Evolutionary conservation across 2,888 invertebrate genomes (phyloP).

Genomic region (Sinopyrophorus schimmeli): DNA sequence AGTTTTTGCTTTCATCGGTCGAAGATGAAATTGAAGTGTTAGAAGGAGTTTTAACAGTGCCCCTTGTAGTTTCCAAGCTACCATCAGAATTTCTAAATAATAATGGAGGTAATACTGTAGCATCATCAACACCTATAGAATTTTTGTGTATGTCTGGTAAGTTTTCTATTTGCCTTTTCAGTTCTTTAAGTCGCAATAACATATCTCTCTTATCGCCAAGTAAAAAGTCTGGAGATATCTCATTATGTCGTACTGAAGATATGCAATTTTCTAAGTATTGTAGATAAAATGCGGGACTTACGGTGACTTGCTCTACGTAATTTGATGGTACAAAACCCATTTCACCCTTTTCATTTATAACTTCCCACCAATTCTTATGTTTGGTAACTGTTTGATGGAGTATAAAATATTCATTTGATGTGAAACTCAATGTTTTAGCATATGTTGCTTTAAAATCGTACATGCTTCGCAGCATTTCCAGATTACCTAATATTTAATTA

Average conservation of each 20-base stretch:
- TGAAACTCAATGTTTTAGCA: constrained; percentile 80
- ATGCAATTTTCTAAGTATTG: constrained; percentile 74
- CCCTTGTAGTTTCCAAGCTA: constrained; percentile 40
- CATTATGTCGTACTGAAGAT: constrained; percentile 49
- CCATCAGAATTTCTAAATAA: constrained; percentile 50
- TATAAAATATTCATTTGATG: constrained; percentile 78
- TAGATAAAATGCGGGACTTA: constrained; percentile 70
- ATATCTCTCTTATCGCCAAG: constrained; percentile 65
- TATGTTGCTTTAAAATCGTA: constrained; percentile 85
- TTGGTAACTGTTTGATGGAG: constrained; percentile 78
- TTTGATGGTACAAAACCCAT: constrained; percentile 86
- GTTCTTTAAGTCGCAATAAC: constrained; percentile 63
- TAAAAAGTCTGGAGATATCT: constrained; percentile 41
- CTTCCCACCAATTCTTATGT: constrained; percentile 88
- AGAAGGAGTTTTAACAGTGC: constrained; percentile 12
- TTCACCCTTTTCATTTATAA: constrained; percentile 79
- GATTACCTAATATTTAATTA: constrained; percentile 60
- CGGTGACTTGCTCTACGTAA: constrained; percentile 80
- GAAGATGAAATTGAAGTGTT: constrained; percentile 17
- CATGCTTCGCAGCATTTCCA: constrained; percentile 81
- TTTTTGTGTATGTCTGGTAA: constrained; percentile 45
- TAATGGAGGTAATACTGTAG: constrained; percentile 44
- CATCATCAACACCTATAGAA: constrained; percentile 43
- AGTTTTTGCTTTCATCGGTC: constrained; percentile 7
- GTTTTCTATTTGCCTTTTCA: constrained; percentile 64